Evolutionary conservation across 2,888 invertebrate genomes (phyloP).

Genomic region (Ormyrus pomaceus): DNA sequence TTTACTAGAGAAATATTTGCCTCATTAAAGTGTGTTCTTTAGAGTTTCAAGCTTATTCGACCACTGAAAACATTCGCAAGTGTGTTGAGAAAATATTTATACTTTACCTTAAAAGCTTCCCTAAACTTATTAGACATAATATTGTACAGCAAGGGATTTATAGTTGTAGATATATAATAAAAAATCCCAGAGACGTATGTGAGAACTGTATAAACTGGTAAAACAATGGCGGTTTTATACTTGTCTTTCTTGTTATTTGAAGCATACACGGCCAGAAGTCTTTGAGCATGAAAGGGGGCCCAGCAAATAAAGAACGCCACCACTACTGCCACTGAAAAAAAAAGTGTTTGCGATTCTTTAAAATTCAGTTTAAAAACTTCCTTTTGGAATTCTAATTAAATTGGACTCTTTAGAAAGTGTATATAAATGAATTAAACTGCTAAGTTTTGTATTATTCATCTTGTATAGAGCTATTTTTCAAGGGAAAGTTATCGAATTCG

Average conservation of each 20-base stretch:
- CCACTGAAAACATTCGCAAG: too few relatives aligned
- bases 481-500: too few relatives aligned
- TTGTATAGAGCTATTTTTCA: too few relatives aligned
- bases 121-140: conserved; percentile 85
- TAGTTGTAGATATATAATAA: conserved; percentile 83
- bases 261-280: conserved; percentile 88
- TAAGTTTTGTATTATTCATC: too few relatives aligned
- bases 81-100: neutral
- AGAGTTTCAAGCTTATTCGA: too few relatives aligned
- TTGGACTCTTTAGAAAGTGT: too few relatives aligned
- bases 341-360: neutral
- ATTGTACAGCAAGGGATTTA: conserved; percentile 84
- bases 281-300: conserved; percentile 95
- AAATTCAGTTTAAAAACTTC: too few relatives aligned
- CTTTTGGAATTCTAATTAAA: too few relatives aligned
- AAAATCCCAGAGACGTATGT: conserved; percentile 82
- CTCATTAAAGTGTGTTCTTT: too few relatives aligned
- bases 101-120: conserved; percentile 81
- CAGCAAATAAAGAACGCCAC: conserved; percentile 90
- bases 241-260: conserved; percentile 72
- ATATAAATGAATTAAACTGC: too few relatives aligned
- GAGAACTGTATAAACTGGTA: conserved; percentile 76
- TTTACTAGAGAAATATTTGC: too few relatives aligned
- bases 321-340: conserved; percentile 86
- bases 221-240: conserved; percentile 74